Evolutionary conservation across 2,888 invertebrate species (phyloP).

Genomic region (Aphidoletes aphidimyza): DNA sequence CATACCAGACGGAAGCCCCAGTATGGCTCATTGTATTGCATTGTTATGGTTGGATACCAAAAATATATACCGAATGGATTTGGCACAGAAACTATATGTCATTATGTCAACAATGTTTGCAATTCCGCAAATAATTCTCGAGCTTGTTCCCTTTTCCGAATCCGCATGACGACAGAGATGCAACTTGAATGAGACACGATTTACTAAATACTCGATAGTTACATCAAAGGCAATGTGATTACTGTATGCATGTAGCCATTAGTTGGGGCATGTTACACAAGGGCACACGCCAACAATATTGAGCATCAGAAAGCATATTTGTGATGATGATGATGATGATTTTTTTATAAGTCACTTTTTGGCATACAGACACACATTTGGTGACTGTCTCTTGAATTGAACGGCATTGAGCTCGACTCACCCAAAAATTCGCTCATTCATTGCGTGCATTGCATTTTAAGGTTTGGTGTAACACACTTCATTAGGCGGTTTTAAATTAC

Average conservation of each 20-base stretch:
- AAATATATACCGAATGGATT: conserved; percentile 8
- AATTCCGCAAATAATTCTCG: conserved; percentile 45
- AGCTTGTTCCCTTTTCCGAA: conserved; percentile 17
- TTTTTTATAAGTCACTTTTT: conserved; percentile 6
- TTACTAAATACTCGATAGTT: not conserved
- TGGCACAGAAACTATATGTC: conserved; percentile 17
- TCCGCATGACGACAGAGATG: not conserved
- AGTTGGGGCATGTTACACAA: not conserved
- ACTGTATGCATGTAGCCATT: not conserved
- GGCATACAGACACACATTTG: not conserved
- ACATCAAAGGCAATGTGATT: not conserved
- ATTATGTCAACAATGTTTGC: conserved; percentile 46
- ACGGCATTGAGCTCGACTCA: not conserved
- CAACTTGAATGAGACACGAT: no score
- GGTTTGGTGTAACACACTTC: conserved; percentile 24
- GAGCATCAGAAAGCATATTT: not conserved
- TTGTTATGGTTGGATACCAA: not conserved
- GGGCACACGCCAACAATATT: no score
- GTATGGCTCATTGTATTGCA: not conserved
- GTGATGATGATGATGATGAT: conserved; percentile 8
- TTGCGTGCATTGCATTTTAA: conserved; percentile 5
- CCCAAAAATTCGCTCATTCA: not conserved
- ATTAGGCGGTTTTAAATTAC: conserved; percentile 37
- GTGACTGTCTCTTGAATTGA: no score
- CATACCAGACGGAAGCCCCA: no score